Percentiles rank a stretch among this genome's conserved stretches.
phyloP scores from a whole-genome alignment of 2,113 vertebrate genomes.

The Elachura formosa region DNA sequence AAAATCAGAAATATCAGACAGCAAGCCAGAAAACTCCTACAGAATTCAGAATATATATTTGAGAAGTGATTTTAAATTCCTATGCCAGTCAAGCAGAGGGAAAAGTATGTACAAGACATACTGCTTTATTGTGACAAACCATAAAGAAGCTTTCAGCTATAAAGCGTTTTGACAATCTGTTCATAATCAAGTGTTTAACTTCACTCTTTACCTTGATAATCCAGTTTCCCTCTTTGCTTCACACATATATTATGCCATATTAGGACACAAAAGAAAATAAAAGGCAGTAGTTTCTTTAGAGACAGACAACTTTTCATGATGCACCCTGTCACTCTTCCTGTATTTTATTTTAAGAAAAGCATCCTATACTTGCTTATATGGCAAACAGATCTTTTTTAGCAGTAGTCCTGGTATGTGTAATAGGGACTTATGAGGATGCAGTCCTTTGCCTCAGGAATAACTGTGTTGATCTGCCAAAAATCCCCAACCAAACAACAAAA shows the following conservation, averaged over 20 bases:
- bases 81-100: background rate
- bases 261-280: background rate
- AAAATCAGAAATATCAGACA: slow-evolving; percentile 17
- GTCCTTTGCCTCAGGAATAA: background rate
- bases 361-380: background rate
- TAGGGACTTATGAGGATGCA: background rate
- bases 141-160: slow-evolving; percentile 15
- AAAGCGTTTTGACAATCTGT: background rate
- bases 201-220: slow-evolving; percentile 14
- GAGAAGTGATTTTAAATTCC: slow-evolving; percentile 7
- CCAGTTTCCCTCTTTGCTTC: background rate
- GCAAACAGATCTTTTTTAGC: background rate
- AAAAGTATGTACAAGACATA: background rate
- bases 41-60: slow-evolving; percentile 4
- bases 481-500: background rate
- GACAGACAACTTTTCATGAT: background rate
- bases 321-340: background rate
- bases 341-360: background rate
- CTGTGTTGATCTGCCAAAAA: background rate
- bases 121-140: slow-evolving; percentile 26
- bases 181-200: slow-evolving; percentile 27
- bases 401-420: background rate
- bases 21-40: background rate
- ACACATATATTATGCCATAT: background rate
- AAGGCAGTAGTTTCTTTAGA: background rate